Evolutionary conservation across 2,113 vertebrate genomes (phyloP).

Genomic region (Notothenia coriiceps): DNA sequence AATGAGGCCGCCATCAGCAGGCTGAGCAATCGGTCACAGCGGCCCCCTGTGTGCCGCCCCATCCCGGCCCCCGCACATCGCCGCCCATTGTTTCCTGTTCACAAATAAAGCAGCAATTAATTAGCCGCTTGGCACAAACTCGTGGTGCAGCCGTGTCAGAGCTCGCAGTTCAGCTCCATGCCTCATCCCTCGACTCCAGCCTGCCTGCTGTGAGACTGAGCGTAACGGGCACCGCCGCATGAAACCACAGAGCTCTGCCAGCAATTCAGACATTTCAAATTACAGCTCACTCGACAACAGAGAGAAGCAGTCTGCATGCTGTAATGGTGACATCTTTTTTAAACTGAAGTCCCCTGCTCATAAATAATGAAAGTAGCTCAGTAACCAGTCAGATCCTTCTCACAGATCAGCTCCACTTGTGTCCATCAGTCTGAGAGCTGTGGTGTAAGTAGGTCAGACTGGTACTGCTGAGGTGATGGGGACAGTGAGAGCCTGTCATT

Average conservation of each 20-base stretch:
- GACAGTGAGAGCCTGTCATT: conserved; percentile 21
- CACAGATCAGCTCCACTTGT: conserved; percentile 11
- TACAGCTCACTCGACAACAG: conserved; percentile 47
- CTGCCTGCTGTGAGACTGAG: conserved; percentile 58
- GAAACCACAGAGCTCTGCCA: conserved; percentile 58
- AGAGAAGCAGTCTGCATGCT: conserved; percentile 9
- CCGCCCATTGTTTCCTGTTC: conserved; percentile 76
- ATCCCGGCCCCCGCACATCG: conserved; percentile 60
- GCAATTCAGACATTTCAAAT: conserved; percentile 58
- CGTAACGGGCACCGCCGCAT: conserved; percentile 26
- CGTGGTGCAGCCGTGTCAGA: conserved; percentile 51
- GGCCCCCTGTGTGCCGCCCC: conserved; percentile 71
- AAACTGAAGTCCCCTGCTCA: conserved; percentile 11
- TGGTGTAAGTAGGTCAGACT: conserved; percentile 62
- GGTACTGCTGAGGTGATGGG: conserved; percentile 25
- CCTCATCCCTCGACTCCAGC: conserved; percentile 58
- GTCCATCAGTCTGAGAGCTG: conserved; percentile 40
- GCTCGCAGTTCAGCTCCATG: conserved; percentile 53
- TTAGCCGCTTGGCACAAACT: conserved; percentile 74
- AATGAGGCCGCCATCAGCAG: conserved; percentile 78
- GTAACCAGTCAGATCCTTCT: conserved; percentile 12
- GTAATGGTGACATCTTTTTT: conserved; percentile 17
- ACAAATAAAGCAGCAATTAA: conserved; percentile 80
- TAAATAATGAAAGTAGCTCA: conserved; percentile 13
- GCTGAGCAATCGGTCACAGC: conserved; percentile 73